Evolutionary conservation across 2,797 vertebrate genomes (phyloP), one percentile per base, ranked within the genome.

Genomic region (Anguilla obscura): DNA sequence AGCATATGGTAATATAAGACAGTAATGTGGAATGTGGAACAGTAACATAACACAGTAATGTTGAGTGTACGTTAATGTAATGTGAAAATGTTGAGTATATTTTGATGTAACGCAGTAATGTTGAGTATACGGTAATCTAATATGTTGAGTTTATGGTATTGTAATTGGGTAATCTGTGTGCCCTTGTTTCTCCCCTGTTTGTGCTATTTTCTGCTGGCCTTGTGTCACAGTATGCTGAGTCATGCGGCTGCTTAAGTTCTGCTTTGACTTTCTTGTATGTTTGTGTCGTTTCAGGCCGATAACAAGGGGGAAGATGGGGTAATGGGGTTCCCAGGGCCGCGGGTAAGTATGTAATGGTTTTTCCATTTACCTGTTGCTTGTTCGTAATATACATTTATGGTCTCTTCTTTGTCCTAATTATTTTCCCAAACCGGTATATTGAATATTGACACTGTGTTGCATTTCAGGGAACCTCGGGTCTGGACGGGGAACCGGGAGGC

Each of bases 251-350:
- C 58, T 63, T 6, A n/a, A 16, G 2, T 14, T 63, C 58, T 16
- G 16, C 36, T 80, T 90, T 1, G 86, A 24, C 86, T 2, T 74
- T 60, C 86, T 1, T 33, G 86, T 63, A 0, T 40, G 66, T 3
- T 60, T 12, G 58, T 66, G 12, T 2, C 82, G 18, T 74, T 91
- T 84, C 88, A 96, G 94, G 92, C 91, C 18, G 89, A 92, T 89
- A 92, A 96, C 91, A 97, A 92, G 94, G 98, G 98, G 90, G 98
- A 99, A 94, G 92, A 92, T 58, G 98, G 98, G 24, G 88, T 98
- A 71, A 89, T 93, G 71, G 98, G 98, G 33, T 94, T 95, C 45
- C 91, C 96, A 0, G 98, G 98, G 91, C 0, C 7, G 0, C 95
- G 98, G 96, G 98, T 99, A 90, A 96, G 63, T 36, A 88, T 30